These are phyloP conservation scores for Drosophila simulans DNA, from an alignment of 1,140 invertebrate genomes.

Conservation along the genomic window DNA sequence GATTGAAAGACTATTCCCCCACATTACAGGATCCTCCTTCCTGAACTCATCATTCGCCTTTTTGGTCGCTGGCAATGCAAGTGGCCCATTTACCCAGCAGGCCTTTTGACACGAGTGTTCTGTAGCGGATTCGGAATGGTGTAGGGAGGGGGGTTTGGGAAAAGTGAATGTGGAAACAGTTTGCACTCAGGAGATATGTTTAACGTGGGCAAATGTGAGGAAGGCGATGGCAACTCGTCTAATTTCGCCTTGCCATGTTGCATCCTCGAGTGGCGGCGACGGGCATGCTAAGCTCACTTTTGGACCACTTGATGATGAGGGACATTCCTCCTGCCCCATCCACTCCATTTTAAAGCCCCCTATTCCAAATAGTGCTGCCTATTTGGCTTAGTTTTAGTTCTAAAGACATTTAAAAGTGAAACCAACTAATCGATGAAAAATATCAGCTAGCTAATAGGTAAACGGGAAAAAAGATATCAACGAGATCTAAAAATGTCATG, in stretches of 20 bases:
- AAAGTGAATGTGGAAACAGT: constrained; percentile 56
- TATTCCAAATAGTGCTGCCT: constrained; percentile 13
- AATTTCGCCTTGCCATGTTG: constrained; percentile 48
- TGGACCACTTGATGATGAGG: constrained; percentile 62
- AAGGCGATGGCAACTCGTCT: constrained; percentile 48
- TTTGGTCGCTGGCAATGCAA: constrained; percentile 42
- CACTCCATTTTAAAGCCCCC: background rate
- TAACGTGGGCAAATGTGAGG: constrained; percentile 57
- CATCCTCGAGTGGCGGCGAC: constrained; percentile 34
- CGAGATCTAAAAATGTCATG: no score
- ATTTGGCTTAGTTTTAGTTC: background rate
- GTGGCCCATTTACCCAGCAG: constrained; percentile 49
- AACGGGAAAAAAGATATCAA: no score
- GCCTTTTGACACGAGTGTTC: constrained; percentile 44
- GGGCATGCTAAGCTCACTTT: constrained; percentile 57
- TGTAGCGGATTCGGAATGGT: background rate
- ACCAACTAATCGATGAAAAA: background rate
- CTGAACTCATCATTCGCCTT: constrained; percentile 39
- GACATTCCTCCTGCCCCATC: background rate
- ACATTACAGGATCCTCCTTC: constrained; percentile 4
- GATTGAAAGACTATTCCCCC: constrained; percentile 9
- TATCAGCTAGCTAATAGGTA: background rate
- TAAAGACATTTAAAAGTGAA: no score
- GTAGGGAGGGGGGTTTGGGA: background rate
- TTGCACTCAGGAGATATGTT: constrained; percentile 72